Evolutionary conservation across 1,140 invertebrate genomes (phyloP).

Genomic region (Drosophila sproati): DNA sequence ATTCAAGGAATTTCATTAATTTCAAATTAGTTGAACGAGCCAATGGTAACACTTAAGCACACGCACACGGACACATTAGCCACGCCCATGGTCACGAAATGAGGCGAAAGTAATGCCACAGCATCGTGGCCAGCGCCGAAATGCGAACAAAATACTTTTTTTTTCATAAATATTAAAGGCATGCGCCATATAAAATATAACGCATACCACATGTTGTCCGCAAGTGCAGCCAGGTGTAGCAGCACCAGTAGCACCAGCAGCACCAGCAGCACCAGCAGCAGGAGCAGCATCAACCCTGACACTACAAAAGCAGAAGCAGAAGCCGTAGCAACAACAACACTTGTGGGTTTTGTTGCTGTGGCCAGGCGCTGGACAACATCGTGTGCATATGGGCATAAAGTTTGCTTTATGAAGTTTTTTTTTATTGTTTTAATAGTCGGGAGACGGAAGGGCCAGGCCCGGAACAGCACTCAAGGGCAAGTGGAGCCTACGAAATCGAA

Average conservation of each 20-base stretch:
- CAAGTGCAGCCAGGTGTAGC: conserved; percentile 46
- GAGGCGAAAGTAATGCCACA: conserved; percentile 40
- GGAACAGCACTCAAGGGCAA: conserved; percentile 11
- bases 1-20: conserved; percentile 83
- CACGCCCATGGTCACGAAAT: conserved; percentile 43
- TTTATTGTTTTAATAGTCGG: conserved; percentile 52
- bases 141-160: conserved; percentile 33
- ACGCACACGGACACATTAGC: not conserved
- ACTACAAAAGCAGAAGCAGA: conserved; percentile 26
- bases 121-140: conserved; percentile 34
- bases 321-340: conserved; percentile 27
- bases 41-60: conserved; percentile 69
- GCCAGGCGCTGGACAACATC: conserved; percentile 24
- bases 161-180: conserved; percentile 66
- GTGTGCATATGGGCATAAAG: conserved; percentile 40
- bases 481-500: conserved; percentile 61
- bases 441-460: conserved; percentile 4
- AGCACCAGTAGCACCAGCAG: not conserved
- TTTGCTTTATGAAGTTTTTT: conserved; percentile 66
- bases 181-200: conserved; percentile 62
- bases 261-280: not conserved
- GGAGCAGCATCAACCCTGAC: conserved; percentile 13
- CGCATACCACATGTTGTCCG: conserved; percentile 64
- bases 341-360: conserved; percentile 47
- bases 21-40: conserved; percentile 80